Evolutionary conservation across 2,797 vertebrate species (phyloP), one percentile per base, ranked within the genome.

Genomic region (Pogonophryne albipinna): DNA sequence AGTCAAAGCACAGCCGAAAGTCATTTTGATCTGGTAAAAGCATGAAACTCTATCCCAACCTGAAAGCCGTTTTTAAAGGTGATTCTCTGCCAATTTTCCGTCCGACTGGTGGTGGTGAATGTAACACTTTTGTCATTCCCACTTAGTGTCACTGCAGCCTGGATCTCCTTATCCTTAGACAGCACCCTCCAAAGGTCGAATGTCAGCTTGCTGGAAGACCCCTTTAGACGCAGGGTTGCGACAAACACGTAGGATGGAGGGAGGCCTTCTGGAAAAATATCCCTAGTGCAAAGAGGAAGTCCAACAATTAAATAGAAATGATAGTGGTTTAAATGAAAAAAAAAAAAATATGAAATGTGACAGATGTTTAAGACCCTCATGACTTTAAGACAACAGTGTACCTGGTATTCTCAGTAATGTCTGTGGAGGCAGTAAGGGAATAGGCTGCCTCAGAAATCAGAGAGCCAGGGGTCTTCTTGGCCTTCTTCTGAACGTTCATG

Each of bases 181-280:
- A 93, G 15, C 56, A 96, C 90, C 77, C 95, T 93, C 95, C 95
- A 95, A 23, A 96, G 91, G 85, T 96, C 95, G 85, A 95, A 91
- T 57, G 68, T 90, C 64, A 91, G 55, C 51, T 74, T 83, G 42
- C 82, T 85, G 0, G 90, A 77, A 0, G 86, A 27, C 15, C 85
- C 91, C 61, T 88, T 94, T 42, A 96, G 82, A 16, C 95, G 93
- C 44, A 96, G 7, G 1, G 96, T 96, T 49, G 95, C 91, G 45
- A 96, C 95, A 59, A 96, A 96, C 15, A 96, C 95, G 12, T 96
- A 96, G 0, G 96, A 95, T 7, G 95, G 95, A 31, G 96, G 96
- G 14, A 96, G 94, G 51, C 96, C 96, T 74, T 96, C 96, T 50
- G 96, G 96, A 83, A 96, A 96, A 75, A 96, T 94, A 0, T 95